Evolutionary conservation across 1,140 invertebrate species (phyloP), one percentile per base, ranked within the genome.

Genomic region (Penaeus japonicus): DNA sequence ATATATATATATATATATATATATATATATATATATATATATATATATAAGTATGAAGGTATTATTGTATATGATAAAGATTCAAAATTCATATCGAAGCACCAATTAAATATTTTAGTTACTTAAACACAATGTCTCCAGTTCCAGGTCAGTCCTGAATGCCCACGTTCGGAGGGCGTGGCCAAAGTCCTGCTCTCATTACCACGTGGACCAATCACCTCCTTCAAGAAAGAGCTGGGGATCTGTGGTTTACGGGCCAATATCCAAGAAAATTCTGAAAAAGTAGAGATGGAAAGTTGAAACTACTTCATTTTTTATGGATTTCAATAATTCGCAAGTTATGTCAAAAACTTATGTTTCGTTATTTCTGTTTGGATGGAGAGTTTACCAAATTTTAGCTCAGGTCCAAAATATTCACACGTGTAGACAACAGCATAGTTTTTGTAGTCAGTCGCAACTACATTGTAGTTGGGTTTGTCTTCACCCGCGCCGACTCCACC

Each of bases 371-470:
- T 39, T 17, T 55, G 39, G 18, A 62, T 39, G 3, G 32, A 54
- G 12, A 73, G 79, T 85, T 80, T 65, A 88, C 89, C 89, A 35
- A 88, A 39, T 55, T 90, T 90, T 22, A 59, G 54, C 30, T 32
- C 35, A 22, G 79, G 75, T 22, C 82, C 82, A 39, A 80, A 54
- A 27, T n/a, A 80, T 18, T 55, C n/a, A 35, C 89, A 90, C 4
- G 82, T 75, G 84, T 90, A 89, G 20, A 90, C 89, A 22, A 90
- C 87, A 62, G 89, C 89, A 24, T 90, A 90, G 57, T 90, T 90
- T 5, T 53, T 32, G 78, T 90, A 90, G 62, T 90, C 89, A 0
- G 89, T 90, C 18, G 87, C 87, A 2, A 90, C 70, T 27, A 90
- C 78, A n/a, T 73, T 89, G 79, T 90, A 90, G 73, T 90, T 85